Conservation (phyloP, 2,797 vertebrate genomes). For the Cryptoprocta ferox region DNA sequence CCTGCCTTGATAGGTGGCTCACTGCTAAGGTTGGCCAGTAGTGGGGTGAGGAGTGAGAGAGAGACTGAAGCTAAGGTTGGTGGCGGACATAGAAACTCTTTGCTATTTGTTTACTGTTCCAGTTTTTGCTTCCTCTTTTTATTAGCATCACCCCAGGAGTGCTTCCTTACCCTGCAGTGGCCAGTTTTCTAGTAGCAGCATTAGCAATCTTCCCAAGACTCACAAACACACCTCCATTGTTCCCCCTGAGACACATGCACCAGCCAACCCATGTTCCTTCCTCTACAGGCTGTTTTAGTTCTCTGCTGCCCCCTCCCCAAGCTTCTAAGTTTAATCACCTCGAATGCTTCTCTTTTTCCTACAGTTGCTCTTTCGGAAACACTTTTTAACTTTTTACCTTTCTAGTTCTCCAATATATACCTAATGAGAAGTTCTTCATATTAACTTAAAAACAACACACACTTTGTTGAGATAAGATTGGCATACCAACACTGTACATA, state of each 20-base stretch:
- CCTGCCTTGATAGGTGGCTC: background rate
- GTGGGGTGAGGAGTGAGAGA: too few relatives aligned
- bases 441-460: background rate
- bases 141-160: background rate
- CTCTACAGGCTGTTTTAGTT: background rate
- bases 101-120: background rate
- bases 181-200: background rate
- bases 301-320: background rate
- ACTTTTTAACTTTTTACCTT: background rate
- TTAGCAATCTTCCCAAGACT: background rate
- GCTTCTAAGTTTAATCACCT: background rate
- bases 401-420: background rate
- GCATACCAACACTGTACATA: background rate
- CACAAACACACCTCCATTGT: background rate
- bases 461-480: background rate
- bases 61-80: background rate
- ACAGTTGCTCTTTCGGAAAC: background rate
- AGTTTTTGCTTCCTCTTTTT: background rate
- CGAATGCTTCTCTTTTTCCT: background rate
- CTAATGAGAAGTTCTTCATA: background rate
- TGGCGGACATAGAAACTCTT: background rate
- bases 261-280: background rate
- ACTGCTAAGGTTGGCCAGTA: too few relatives aligned
- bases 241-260: background rate
- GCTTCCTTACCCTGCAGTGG: background rate